Evolutionary conservation across 2,797 vertebrate genomes (phyloP).

Genomic region (Rhinophrynus dorsalis): DNA sequence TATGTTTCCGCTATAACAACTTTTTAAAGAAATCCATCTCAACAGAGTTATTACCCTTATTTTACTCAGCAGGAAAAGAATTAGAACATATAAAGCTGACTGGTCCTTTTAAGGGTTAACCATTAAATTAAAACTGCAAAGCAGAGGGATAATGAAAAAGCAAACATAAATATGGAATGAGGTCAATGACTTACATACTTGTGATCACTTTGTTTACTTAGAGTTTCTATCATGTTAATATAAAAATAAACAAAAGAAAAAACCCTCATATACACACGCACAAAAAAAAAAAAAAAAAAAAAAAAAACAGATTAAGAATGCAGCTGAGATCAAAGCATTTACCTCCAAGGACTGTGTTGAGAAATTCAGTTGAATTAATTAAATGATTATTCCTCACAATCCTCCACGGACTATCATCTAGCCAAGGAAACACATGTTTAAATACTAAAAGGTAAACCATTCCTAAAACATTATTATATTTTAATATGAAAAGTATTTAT

Average conservation of each 20-base stretch:
- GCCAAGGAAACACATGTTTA: slow-evolving; percentile 26
- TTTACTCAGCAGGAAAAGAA: too few species aligned
- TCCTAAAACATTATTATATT: slow-evolving; percentile 28
- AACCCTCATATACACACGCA: too few species aligned
- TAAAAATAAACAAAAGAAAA: too few species aligned
- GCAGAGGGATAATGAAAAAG: too few species aligned
- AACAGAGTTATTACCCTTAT: too few species aligned
- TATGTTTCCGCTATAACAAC: too few species aligned
- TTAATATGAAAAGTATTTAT: slow-evolving; percentile 2
- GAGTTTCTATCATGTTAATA: slow-evolving; percentile 20
- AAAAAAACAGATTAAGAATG: too few species aligned
- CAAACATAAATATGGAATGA: background rate
- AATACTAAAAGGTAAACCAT: slow-evolving; percentile 36
- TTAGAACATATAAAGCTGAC: too few species aligned
- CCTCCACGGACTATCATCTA: slow-evolving; percentile 17
- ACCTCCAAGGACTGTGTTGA: background rate
- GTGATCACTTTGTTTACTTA: background rate
- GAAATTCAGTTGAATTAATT: slow-evolving; percentile 42
- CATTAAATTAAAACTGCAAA: too few species aligned
- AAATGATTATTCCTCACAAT: slow-evolving; percentile 37
- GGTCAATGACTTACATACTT: slow-evolving; percentile 1
- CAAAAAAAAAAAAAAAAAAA: too few species aligned
- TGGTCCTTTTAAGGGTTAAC: too few species aligned
- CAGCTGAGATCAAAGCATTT: slow-evolving; percentile 29
- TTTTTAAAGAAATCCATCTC: too few species aligned